phyloP scores from a whole-genome alignment of 2,797 vertebrate genomes.

The Epinephelus coioides region DNA sequence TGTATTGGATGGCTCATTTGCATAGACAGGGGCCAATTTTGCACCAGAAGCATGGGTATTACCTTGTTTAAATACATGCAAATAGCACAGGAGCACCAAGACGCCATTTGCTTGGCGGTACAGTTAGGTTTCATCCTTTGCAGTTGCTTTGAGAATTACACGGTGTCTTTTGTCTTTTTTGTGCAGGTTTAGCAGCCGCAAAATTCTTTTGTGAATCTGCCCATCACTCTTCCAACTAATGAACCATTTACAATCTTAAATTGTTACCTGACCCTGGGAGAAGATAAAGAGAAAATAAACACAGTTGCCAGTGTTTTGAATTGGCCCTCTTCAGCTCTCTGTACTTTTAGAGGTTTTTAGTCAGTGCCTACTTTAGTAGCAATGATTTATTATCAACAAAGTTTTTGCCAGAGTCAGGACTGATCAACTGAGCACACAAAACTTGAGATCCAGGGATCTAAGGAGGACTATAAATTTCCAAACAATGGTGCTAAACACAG shows the following conservation, averaged over 20 bases:
- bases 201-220: too few relatives aligned
- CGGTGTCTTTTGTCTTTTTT: too few relatives aligned
- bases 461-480: neutral
- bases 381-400: neutral
- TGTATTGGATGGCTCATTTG: too few relatives aligned
- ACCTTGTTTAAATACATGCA: too few relatives aligned
- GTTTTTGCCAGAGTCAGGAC: constrained; percentile 11
- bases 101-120: too few relatives aligned
- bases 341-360: neutral
- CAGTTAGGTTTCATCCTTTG: too few relatives aligned
- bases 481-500: neutral
- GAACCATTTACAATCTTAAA: neutral
- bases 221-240: neutral
- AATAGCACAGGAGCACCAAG: too few relatives aligned
- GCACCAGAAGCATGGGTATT: too few relatives aligned
- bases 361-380: neutral
- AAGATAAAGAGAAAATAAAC: neutral
- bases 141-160: too few relatives aligned
- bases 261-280: neutral
- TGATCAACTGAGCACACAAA: neutral
- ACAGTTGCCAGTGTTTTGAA: neutral
- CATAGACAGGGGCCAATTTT: too few relatives aligned
- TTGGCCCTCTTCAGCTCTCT: neutral
- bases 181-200: too few relatives aligned
- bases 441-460: neutral